A percentile compares a stretch with the other conserved stretches of the same genome.
These are phyloP conservation scores for Synanthedon tipuliformis DNA, from an alignment of 2,888 invertebrate genomes.

Conservation along the genomic window DNA sequence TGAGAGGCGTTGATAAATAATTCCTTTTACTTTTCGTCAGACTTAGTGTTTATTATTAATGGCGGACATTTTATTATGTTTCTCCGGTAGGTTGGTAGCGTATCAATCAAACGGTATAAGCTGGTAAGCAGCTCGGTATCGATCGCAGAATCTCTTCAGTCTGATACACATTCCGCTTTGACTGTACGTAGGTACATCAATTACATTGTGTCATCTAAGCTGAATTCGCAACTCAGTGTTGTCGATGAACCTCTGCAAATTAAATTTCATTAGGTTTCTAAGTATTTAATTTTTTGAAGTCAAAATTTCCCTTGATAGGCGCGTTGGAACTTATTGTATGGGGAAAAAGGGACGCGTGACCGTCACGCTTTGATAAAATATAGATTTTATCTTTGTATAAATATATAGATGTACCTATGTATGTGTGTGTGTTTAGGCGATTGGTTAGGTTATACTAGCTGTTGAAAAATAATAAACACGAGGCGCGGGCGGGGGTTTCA, in stretches of 20 bases:
- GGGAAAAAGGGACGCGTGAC: no score
- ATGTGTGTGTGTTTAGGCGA: no score
- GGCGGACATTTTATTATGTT: not conserved
- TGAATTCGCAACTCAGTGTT: conserved; percentile 10
- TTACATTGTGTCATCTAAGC: conserved; percentile 22
- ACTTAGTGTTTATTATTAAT: not conserved
- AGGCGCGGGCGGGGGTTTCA: no score
- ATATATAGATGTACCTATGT: no score
- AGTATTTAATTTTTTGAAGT: no score
- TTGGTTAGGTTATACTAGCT: no score
- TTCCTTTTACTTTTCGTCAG: not conserved
- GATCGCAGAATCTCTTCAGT: not conserved
- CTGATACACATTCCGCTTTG: not conserved
- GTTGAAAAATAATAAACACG: no score
- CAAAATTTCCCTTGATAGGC: no score
- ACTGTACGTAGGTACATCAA: conserved; percentile 22
- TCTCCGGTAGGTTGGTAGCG: not conserved
- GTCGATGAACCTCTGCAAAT: not conserved
- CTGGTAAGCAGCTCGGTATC: not conserved
- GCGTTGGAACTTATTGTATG: no score
- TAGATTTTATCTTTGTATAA: no score
- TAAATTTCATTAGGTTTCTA: no score
- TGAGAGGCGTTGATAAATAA: not conserved
- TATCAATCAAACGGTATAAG: not conserved
- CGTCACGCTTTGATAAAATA: no score